Base-by-base conservation (phyloP, 2,797 vertebrate species). In the Eulemur coronatus region DNA sequence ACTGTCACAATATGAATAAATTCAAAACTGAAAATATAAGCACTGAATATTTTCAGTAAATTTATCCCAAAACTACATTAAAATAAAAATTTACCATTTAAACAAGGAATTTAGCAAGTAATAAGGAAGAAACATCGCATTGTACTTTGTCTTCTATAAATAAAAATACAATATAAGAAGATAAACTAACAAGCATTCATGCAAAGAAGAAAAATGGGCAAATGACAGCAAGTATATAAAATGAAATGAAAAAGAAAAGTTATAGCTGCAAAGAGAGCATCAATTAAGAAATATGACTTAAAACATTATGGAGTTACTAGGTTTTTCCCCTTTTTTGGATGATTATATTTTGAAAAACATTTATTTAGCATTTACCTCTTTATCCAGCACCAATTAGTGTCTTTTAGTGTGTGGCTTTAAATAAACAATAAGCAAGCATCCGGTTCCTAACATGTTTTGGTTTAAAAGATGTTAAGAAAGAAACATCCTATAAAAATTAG, bases 1-100 rank as follows among this genome's bases (percentile, higher is more conserved):
- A 98, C 96, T 98, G 98, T 98, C 97, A 98, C 97, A 98, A 98
- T 89, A 70, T 97, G 97, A 98, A 97, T 97, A 98, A 97, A 98
- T 97, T 80, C 93, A 96, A 95, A 97, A 98, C 97, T 82, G 63
- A 97, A 98, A 98, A 98, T 98, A 97, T 96, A 98, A 97, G 82
- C 96, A 97, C 63, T 95, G 97, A 98, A 84, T 98, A 98, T 97
- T 97, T 98, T 98, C 96, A 96, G 88, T 82, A 98, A 97, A 97
- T 95, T 28, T 96, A 97, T 65, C 92, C 96, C 59, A 91, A 98
- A 84, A 4, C 7, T 94, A 93, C 75, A 97, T 98, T 97, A 97
- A 98, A 98, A 97, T 92, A 69, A 48, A 38, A 92, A 97, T 91
- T 97, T 95, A 97, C 28, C 76, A 97, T 70, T 57, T 93, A 94